A percentile compares a stretch with the other conserved stretches of the same genome.
phyloP scores from a whole-genome alignment of 2,113 vertebrate genomes.

The Anarhynchus alexandrinus region DNA sequence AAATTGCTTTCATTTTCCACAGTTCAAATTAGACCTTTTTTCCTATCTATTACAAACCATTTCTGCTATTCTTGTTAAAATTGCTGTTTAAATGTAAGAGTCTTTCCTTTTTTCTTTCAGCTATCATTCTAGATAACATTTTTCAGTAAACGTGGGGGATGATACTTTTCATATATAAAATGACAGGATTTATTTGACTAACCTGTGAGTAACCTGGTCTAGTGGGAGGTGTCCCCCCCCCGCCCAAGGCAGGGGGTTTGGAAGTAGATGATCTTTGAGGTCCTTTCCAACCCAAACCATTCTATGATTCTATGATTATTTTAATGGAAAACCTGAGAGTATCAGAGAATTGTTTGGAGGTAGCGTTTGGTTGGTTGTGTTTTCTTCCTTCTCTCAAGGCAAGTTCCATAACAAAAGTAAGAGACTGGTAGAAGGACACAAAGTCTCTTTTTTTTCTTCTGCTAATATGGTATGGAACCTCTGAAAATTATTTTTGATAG shows the following conservation, averaged over 20 bases:
- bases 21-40: background rate
- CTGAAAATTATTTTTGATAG: background rate
- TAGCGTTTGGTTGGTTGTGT: background rate
- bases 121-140: background rate
- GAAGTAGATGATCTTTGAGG: background rate
- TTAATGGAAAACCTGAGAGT: background rate
- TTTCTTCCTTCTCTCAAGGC: background rate
- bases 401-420: background rate
- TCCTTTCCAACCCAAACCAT: background rate
- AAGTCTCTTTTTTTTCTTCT: background rate
- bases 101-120: background rate
- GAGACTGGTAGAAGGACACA: background rate
- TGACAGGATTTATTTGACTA: background rate
- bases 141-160: background rate
- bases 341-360: background rate
- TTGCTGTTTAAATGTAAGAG: background rate
- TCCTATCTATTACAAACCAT: background rate
- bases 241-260: background rate
- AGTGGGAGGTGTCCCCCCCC: background rate
- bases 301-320: background rate
- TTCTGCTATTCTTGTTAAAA: background rate
- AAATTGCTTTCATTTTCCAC: background rate
- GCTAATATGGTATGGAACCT: background rate
- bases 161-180: background rate
- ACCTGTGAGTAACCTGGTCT: background rate